Evolutionary conservation across 1,140 invertebrate genomes (phyloP).

Genomic region (Drosophila takahashii): DNA sequence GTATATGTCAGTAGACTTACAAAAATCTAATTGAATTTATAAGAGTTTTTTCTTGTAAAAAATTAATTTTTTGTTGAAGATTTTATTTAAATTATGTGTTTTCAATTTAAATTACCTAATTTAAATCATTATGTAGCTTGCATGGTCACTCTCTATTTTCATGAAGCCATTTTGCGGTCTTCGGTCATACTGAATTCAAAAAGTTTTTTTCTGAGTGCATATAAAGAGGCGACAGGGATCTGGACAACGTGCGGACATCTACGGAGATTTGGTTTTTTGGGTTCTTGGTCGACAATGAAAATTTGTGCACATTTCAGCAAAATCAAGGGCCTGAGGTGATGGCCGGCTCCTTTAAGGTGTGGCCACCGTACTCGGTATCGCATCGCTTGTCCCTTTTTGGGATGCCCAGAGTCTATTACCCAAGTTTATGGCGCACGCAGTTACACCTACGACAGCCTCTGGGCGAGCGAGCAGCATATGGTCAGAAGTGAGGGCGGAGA

Average conservation of each 20-base stretch:
- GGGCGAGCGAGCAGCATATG: slow-evolving; percentile 66
- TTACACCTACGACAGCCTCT: slow-evolving; percentile 71
- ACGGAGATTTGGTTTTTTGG: slow-evolving; percentile 70
- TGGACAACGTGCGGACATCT: slow-evolving; percentile 75
- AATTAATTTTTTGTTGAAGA: no score
- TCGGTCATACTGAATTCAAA: neutral
- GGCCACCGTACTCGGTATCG: slow-evolving; percentile 15
- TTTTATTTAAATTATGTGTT: no score
- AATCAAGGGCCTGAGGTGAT: slow-evolving; percentile 74
- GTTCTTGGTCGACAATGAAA: slow-evolving; percentile 62
- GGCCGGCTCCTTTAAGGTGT: slow-evolving; percentile 66
- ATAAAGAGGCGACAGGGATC: neutral
- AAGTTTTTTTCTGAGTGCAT: slow-evolving; percentile 2
- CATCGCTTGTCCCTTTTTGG: slow-evolving; percentile 57
- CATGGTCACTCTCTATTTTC: no score
- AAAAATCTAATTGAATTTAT: no score
- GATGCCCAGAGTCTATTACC: slow-evolving; percentile 68
- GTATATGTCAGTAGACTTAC: neutral
- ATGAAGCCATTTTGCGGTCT: neutral
- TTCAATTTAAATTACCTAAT: neutral
- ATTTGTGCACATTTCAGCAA: slow-evolving; percentile 82
- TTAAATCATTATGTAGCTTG: neutral
- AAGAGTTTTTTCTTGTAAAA: no score
- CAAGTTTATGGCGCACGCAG: slow-evolving; percentile 79
- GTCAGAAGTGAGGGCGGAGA: slow-evolving; percentile 43